Conservation (phyloP, 92 coral and sea anemone genomes). For the Virgularia gustaviana region DNA sequence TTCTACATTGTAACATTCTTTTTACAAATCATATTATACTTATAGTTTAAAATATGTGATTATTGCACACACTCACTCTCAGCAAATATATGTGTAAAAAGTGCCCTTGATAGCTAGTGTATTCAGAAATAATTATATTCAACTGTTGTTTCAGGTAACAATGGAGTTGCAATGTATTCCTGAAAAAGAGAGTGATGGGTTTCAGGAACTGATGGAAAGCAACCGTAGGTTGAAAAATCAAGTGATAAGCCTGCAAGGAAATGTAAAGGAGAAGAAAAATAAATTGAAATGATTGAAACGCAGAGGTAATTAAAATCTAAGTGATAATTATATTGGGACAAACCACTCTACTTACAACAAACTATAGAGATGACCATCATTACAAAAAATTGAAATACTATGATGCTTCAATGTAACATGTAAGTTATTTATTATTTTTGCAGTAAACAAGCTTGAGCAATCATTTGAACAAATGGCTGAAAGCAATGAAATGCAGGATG, state of each 20-base stretch:
- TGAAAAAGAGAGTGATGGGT: background rate
- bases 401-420: slow-evolving; percentile 3
- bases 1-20: too few relatives aligned
- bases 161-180: background rate
- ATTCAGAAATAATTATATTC: background rate
- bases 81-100: background rate
- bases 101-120: background rate
- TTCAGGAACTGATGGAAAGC: background rate
- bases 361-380: background rate
- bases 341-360: background rate
- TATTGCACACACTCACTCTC: background rate
- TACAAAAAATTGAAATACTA: background rate
- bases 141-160: background rate
- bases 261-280: slow-evolving; percentile 12
- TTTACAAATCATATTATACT: too few relatives aligned
- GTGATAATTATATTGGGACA: background rate
- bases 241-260: slow-evolving; percentile 5
- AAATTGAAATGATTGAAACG: slow-evolving; percentile 1
- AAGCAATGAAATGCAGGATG: background rate
- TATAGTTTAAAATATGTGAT: background rate
- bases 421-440: background rate
- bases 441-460: background rate
- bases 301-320: background rate
- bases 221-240: slow-evolving; percentile 9
- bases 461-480: background rate